Percentiles rank a stretch among this genome's conserved stretches.
Conservation (phyloP, 2,888 invertebrate species). For the Caenorhabditis sp. region DNA sequence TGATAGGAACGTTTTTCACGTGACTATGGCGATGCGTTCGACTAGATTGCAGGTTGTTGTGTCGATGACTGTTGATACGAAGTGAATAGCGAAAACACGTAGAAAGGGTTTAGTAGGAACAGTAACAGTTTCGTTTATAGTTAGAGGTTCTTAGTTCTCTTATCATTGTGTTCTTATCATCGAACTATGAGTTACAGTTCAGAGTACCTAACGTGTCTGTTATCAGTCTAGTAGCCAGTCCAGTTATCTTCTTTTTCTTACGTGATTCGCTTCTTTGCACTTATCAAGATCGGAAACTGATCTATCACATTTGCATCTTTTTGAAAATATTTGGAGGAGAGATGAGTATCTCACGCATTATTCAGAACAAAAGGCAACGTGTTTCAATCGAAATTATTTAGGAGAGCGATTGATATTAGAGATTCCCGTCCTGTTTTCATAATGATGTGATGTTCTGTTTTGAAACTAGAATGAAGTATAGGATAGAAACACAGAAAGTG, state of each 20-base stretch:
- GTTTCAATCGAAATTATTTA: background rate
- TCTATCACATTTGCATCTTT: slow-evolving; percentile 50
- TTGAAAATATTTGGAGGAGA: slow-evolving; percentile 4
- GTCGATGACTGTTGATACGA: too few relatives aligned
- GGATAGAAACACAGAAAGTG: background rate
- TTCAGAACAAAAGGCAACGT: slow-evolving; percentile 27
- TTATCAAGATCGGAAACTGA: slow-evolving; percentile 51
- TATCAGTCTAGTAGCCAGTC: slow-evolving; percentile 21
- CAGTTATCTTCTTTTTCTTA: background rate
- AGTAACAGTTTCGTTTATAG: too few relatives aligned
- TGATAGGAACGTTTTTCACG: slow-evolving; percentile 29
- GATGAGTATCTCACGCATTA: slow-evolving; percentile 20
- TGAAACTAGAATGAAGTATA: background rate
- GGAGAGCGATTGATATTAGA: too few relatives aligned
- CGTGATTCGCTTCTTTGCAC: slow-evolving; percentile 19
- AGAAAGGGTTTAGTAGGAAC: too few relatives aligned
- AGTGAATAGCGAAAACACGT: too few relatives aligned
- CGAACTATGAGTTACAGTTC: too few relatives aligned
- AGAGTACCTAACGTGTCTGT: slow-evolving; percentile 36
- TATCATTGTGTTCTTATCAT: slow-evolving; percentile 19
- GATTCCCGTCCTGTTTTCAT: background rate
- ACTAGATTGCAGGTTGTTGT: background rate
- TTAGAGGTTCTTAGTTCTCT: too few relatives aligned
- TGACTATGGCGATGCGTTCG: slow-evolving; percentile 27
- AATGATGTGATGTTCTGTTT: background rate